phyloP scores from a whole-genome alignment of 2,113 vertebrate species.

The Hiodon tergisus region DNA sequence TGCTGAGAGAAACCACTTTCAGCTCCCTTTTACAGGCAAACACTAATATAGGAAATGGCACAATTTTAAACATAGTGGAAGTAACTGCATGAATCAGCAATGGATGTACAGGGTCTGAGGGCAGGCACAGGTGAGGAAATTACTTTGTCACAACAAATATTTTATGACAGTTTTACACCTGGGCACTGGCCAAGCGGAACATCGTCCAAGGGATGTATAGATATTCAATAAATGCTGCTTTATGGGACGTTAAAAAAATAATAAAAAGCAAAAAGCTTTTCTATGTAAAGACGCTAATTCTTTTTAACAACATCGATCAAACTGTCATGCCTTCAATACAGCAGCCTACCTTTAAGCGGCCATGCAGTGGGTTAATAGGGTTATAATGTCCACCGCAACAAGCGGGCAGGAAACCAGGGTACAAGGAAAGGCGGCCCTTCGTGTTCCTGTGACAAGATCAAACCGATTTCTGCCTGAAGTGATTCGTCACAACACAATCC shows the following conservation, averaged over 20 bases:
- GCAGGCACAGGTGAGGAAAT: slow-evolving; percentile 47
- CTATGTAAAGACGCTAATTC: slow-evolving; percentile 96
- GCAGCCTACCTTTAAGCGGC: slow-evolving; percentile 89
- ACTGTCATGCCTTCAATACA: slow-evolving; percentile 92
- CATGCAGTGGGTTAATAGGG: slow-evolving; percentile 81
- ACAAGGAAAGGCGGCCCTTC: neutral
- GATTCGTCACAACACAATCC: too few relatives aligned
- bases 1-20: slow-evolving; percentile 26
- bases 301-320: slow-evolving; percentile 90
- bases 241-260: slow-evolving; percentile 72
- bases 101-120: slow-evolving; percentile 48
- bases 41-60: slow-evolving; percentile 48
- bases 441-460: slow-evolving; percentile 1
- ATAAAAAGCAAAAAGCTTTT: slow-evolving; percentile 78
- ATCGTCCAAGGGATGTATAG: slow-evolving; percentile 77
- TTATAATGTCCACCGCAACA: slow-evolving; percentile 54
- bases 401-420: neutral
- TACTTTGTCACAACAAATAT: slow-evolving; percentile 56
- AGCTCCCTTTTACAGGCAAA: slow-evolving; percentile 33
- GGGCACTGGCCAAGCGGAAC: slow-evolving; percentile 67
- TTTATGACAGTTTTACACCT: slow-evolving; percentile 49
- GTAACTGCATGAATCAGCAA: slow-evolving; percentile 54
- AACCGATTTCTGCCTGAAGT: neutral
- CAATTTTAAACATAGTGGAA: slow-evolving; percentile 47
- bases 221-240: slow-evolving; percentile 90